A percentile compares a stretch with the other conserved stretches of the same genome.
phyloP scores from a whole-genome alignment of 30 jellyfish, hydroid and myxozoan species.

The Hydractinia echinata region DNA sequence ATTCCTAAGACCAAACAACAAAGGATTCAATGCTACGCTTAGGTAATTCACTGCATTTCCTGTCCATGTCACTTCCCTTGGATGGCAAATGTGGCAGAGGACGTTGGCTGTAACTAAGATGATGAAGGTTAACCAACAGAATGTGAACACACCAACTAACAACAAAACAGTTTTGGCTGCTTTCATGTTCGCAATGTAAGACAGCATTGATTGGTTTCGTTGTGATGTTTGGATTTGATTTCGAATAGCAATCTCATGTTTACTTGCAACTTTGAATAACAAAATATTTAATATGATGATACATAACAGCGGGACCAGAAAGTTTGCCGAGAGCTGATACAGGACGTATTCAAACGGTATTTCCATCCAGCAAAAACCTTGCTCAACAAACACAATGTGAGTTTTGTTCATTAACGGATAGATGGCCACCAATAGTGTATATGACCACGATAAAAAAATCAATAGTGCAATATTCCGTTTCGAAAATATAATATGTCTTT shows the following conservation, averaged over 20 bases:
- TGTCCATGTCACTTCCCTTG: constrained; percentile 27
- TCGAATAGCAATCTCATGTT: background rate
- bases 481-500: background rate
- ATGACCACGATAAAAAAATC: background rate
- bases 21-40: constrained; percentile 19
- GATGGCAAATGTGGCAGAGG: constrained; percentile 17
- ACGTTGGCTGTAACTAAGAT: background rate
- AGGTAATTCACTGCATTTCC: constrained; percentile 14
- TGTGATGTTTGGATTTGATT: background rate
- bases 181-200: constrained; percentile 12
- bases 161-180: constrained; percentile 30
- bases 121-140: constrained; percentile 29
- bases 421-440: constrained; percentile 14
- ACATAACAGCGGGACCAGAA: background rate
- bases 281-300: background rate
- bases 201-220: background rate
- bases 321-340: background rate
- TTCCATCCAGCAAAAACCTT: background rate
- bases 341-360: background rate
- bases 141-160: constrained; percentile 12
- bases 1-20: constrained; percentile 13
- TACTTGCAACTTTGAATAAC: background rate
- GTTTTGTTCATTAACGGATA: background rate
- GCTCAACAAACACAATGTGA: background rate
- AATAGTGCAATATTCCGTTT: background rate